Percentiles rank a stretch among this genome's conserved stretches.
phyloP scores from a whole-genome alignment of 2,888 invertebrate genomes.

The Balanococcus diminutus region DNA sequence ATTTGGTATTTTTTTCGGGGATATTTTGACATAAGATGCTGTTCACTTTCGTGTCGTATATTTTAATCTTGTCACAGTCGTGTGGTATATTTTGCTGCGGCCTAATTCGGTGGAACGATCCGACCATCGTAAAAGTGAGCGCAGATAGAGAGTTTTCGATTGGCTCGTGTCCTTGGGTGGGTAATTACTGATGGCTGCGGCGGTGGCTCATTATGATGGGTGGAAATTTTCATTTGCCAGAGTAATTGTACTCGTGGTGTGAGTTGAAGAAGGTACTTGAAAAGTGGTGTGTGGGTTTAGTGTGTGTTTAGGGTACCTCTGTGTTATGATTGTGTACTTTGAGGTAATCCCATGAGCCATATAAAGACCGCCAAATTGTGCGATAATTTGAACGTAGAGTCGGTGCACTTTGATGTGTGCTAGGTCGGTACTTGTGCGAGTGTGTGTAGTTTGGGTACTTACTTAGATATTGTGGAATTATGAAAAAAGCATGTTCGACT shows the following conservation, averaged over 20 bases:
- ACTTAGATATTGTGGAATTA: no score
- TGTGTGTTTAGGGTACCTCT: not conserved
- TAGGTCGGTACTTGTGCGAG: not conserved
- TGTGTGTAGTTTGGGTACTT: not conserved
- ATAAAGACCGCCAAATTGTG: not conserved
- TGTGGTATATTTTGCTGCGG: not conserved
- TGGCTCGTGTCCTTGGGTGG: not conserved
- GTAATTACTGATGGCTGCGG: not conserved
- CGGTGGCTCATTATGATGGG: not conserved
- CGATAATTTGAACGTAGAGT: not conserved
- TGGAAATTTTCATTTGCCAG: not conserved
- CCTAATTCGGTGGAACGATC: not conserved
- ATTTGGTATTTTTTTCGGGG: not conserved
- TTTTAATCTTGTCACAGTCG: no score
- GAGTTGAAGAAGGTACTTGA: not conserved
- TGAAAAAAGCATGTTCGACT: not conserved
- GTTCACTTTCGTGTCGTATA: not conserved
- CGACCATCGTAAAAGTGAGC: no score
- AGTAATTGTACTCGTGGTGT: not conserved
- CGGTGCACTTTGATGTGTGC: not conserved
- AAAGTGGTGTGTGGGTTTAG: not conserved
- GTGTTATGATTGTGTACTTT: not conserved
- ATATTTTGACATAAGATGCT: not conserved
- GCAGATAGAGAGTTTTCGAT: not conserved
- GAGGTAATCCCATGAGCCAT: not conserved